phyloP scores from a whole-genome alignment of 1,140 invertebrate species.

The Drosophila saltans region DNA sequence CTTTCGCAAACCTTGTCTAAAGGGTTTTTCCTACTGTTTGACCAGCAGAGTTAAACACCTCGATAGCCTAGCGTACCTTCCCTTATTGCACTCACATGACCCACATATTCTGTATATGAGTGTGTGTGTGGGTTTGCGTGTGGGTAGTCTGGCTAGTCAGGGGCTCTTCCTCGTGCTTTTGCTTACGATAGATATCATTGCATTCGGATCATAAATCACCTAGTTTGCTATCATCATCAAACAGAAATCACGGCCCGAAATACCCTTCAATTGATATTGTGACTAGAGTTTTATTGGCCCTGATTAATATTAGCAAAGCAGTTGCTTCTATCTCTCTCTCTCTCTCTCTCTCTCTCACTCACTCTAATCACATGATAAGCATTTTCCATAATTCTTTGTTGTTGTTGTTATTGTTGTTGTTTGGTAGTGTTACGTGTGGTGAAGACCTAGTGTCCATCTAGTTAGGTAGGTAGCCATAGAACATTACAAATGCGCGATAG shows the following conservation, averaged over 20 bases:
- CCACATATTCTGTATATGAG: neutral
- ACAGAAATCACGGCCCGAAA: conserved; percentile 70
- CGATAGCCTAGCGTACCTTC: neutral
- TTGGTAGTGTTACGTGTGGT: conserved; percentile 19
- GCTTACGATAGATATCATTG: conserved; percentile 38
- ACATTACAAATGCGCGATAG: conserved; percentile 56
- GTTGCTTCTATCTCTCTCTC: conserved; percentile 44
- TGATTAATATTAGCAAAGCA: conserved; percentile 77
- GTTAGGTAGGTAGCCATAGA: conserved; percentile 21
- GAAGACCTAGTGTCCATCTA: conserved; percentile 28
- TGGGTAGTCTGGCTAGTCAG: neutral
- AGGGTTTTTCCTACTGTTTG: too few species aligned
- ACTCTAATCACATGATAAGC: conserved; percentile 78
- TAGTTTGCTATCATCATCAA: conserved; percentile 45
- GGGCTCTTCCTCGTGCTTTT: conserved; percentile 27
- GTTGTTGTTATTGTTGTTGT: neutral
- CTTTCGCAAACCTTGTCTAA: too few species aligned
- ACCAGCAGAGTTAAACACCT: neutral
- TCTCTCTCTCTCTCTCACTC: conserved; percentile 45
- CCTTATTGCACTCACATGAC: conserved; percentile 22
- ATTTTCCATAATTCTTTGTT: conserved; percentile 65
- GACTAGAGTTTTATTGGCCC: conserved; percentile 66
- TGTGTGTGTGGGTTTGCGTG: neutral
- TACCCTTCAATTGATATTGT: conserved; percentile 80
- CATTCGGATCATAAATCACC: conserved; percentile 53